Conservation (phyloP, 2,113 vertebrate species). For the Empidonax traillii region DNA sequence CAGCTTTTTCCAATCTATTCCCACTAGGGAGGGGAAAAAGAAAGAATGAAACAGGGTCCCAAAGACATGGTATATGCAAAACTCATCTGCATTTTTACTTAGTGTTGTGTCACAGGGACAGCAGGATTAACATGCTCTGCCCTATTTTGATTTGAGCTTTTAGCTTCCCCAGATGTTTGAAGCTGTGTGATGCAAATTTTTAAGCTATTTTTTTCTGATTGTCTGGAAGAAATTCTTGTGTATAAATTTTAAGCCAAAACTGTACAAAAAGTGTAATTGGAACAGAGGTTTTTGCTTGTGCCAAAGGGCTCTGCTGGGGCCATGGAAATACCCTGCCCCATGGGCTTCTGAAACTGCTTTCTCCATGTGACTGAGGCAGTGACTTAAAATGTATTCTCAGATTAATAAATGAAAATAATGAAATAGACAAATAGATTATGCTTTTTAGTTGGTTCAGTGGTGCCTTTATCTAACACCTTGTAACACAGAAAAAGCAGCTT, state of each 20-base stretch:
- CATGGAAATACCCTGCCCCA: background rate
- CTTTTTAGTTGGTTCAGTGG: background rate
- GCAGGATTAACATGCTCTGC: slow-evolving; percentile 23
- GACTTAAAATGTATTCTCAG: background rate
- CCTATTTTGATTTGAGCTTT: background rate
- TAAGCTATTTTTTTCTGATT: slow-evolving; percentile 36
- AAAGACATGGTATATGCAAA: background rate
- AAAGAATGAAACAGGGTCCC: background rate
- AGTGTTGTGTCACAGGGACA: background rate
- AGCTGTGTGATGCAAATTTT: slow-evolving; percentile 29
- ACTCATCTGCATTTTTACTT: slow-evolving; percentile 26
- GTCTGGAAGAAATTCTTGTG: background rate
- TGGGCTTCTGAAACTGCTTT: background rate
- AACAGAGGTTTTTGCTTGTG: background rate
- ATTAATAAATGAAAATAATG: background rate
- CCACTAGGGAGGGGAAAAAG: background rate
- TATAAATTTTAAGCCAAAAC: background rate
- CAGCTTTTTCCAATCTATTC: background rate
- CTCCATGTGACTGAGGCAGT: background rate
- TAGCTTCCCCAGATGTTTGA: slow-evolving; percentile 43
- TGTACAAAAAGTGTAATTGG: background rate
- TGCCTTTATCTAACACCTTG: background rate
- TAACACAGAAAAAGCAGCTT: background rate
- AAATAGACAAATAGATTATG: background rate
- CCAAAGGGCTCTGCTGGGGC: background rate